A percentile compares a stretch with the other conserved stretches of the same genome.
Evolutionary conservation across 2,888 invertebrate species (phyloP).

Genomic region (Megaustenia siamemsis): DNA sequence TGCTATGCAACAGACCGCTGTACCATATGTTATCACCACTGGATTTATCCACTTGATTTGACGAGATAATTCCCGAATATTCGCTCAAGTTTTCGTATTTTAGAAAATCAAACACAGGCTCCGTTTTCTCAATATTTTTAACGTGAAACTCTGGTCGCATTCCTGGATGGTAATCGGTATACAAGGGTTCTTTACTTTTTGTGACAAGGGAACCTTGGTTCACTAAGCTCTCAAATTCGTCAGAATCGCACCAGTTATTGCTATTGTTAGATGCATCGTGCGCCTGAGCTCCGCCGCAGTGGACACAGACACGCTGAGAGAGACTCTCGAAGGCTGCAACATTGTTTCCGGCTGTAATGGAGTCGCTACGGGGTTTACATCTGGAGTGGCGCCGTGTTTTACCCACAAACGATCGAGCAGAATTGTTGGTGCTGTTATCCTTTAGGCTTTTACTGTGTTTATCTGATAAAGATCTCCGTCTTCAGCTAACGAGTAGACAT

Average conservation of each 20-base stretch:
- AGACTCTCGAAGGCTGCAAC: not conserved
- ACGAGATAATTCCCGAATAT: too few species aligned
- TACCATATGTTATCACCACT: not conserved
- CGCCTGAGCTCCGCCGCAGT: too few species aligned
- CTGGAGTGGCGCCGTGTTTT: conserved; percentile 23
- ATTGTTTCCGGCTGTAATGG: not conserved
- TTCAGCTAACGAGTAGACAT: conserved; percentile 2
- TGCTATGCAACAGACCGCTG: not conserved
- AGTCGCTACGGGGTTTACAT: conserved; percentile 30
- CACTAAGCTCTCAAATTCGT: not conserved
- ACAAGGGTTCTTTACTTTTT: not conserved
- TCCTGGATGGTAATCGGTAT: conserved; percentile 13
- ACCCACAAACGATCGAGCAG: not conserved
- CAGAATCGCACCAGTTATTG: not conserved
- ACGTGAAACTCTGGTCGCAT: not conserved
- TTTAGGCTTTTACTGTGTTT: not conserved
- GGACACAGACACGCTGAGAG: not conserved
- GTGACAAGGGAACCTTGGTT: not conserved
- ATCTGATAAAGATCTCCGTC: too few species aligned
- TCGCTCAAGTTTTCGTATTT: conserved; percentile 43
- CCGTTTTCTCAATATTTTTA: not conserved
- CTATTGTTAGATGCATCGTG: conserved; percentile 42
- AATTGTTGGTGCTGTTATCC: conserved; percentile 47
- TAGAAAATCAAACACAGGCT: not conserved
- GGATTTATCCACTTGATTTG: too few species aligned